Base-by-base conservation (phyloP, 2,888 invertebrate species). In the Drosophila barbarae region DNA sequence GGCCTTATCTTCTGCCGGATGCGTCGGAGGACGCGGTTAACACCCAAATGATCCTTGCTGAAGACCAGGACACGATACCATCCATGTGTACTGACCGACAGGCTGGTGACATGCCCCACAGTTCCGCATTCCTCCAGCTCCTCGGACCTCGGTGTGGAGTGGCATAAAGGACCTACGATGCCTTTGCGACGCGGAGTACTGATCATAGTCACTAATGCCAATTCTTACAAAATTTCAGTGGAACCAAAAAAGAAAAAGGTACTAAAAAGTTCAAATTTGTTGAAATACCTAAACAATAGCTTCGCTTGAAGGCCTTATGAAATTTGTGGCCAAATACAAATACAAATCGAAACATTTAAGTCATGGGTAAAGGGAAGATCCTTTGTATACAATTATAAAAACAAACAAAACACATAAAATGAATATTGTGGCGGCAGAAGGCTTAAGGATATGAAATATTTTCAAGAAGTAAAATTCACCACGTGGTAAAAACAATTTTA, bases 11-110 rank as follows among this genome's bases (percentile, higher is more conserved):
- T 42, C 5, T 42, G 13, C 0, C 61, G 47, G n/a, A 82, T 28
- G 13, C 55, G 44, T 0, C 53, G 44, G 44, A 77, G 15, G 30
- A 70, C 60, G 18, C 63, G 44, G 1, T 46, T 28, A 4, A 56
- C 41, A 8, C 38, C 54, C 7, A 57, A 46, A n/a, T 56, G 69
- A 3, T 59, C 35, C 2, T 52, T 51, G 26, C 57, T 69, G 13
- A 38, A 76, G 7, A 77, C 60, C 8, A 76, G 41, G 1, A 82
- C 70, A 0, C 83, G 79, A 42, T 82, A 77, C 76, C 76, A 77
- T 1, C 76, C 83, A 21, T 69, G 71, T 0, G 46, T 49, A 5
- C 79, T 82, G 8, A 78, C 69, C 23, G 82, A 54, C 6, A 64
- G 36, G 6, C 21, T 63, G 10, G 9, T 5, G 4, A 7, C 12